Conservation (phyloP, 2,797 vertebrate genomes). For the Melanotaenia nigrans region DNA sequence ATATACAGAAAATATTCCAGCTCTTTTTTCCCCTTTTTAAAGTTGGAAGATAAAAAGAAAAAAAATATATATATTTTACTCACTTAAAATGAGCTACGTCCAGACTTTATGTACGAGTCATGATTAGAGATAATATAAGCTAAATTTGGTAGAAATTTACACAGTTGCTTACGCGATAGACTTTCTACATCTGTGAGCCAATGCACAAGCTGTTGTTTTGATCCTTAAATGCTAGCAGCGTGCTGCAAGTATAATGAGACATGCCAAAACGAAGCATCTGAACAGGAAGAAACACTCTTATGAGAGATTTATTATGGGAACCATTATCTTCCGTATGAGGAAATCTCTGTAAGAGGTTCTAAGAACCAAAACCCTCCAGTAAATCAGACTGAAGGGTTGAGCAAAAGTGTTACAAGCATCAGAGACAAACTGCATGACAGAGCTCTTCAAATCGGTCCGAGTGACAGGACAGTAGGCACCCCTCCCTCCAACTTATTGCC, state of each 20-base stretch:
- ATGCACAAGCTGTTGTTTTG: too few species aligned
- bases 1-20: too few species aligned
- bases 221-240: not conserved
- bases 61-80: not conserved
- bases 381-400: slow-evolving; percentile 8
- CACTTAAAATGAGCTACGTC: not conserved
- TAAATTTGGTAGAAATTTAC: not conserved
- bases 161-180: not conserved
- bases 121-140: not conserved
- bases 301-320: not conserved
- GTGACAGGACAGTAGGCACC: slow-evolving; percentile 14
- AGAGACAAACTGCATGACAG: slow-evolving; percentile 12
- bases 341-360: not conserved
- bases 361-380: not conserved
- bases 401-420: not conserved
- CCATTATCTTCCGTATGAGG: not conserved
- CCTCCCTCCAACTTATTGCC: slow-evolving; percentile 18
- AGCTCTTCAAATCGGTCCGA: slow-evolving; percentile 21
- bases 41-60: not conserved
- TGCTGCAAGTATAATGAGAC: not conserved
- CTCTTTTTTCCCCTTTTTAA: too few species aligned
- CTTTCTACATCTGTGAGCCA: not conserved
- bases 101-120: not conserved
- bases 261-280: not conserved
- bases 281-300: not conserved